Conservation (phyloP, 2,113 vertebrate genomes). For the Cheilinus undulatus region DNA sequence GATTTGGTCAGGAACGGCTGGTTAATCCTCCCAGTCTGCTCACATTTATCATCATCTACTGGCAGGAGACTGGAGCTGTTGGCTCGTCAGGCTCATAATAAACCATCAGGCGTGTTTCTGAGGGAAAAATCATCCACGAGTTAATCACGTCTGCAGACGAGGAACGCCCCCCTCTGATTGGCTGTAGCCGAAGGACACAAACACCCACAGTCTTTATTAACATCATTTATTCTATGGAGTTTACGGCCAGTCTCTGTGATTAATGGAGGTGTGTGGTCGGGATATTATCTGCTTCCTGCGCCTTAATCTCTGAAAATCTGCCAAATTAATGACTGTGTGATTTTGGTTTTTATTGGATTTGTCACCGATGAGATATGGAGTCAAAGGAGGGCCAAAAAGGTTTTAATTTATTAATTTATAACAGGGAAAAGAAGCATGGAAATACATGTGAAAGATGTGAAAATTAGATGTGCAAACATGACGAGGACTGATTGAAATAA, state of each 20-base stretch:
- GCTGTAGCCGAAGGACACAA: constrained; percentile 15
- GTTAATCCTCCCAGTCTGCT: neutral
- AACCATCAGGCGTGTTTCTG: constrained; percentile 1
- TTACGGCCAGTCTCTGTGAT: neutral
- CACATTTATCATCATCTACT: neutral
- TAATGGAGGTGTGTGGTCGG: neutral
- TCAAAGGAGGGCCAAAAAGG: neutral
- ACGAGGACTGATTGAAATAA: too few relatives aligned
- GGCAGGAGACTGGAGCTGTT: neutral
- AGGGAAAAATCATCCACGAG: neutral
- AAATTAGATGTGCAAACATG: too few relatives aligned
- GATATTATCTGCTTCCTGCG: neutral
- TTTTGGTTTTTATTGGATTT: neutral
- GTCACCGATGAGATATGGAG: neutral
- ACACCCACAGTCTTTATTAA: constrained; percentile 24
- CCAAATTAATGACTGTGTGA: neutral
- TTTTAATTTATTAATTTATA: neutral
- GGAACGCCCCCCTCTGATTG: constrained; percentile 17
- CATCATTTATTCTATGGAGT: constrained; percentile 2
- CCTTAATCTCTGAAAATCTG: neutral
- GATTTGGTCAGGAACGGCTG: neutral
- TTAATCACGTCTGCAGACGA: constrained; percentile 9
- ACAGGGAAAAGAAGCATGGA: too few relatives aligned
- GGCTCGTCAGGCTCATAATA: neutral
- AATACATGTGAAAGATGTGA: too few relatives aligned